These are phyloP conservation scores for Drosophila willistoni DNA, from an alignment of 1,140 invertebrate species.

Conservation along the genomic window DNA sequence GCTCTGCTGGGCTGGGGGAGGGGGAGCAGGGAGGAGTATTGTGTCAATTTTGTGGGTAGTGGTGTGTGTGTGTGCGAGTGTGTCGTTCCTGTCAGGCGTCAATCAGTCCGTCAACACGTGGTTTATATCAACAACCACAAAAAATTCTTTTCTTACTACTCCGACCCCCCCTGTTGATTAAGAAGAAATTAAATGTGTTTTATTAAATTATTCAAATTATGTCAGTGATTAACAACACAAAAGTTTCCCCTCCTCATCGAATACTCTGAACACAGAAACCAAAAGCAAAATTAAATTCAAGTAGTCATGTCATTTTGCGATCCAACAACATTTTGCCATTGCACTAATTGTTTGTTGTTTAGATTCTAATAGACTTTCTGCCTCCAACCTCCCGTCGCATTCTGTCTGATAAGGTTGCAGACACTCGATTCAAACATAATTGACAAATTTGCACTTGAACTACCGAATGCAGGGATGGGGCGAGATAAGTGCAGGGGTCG, in stretches of 20 bases:
- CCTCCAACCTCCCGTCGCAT: not conserved
- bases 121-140: conserved; percentile 35
- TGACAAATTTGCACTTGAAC: conserved; percentile 80
- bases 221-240: too few species aligned
- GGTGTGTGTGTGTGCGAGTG: conserved; percentile 46
- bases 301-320: conserved; percentile 28
- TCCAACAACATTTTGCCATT: conserved; percentile 66
- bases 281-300: conserved; percentile 24
- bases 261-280: too few species aligned
- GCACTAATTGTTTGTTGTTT: conserved; percentile 72
- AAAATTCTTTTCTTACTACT: conserved; percentile 9
- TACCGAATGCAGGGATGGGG: conserved; percentile 50
- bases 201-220: too few species aligned
- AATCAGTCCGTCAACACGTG: conserved; percentile 39
- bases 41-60: conserved; percentile 28
- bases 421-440: conserved; percentile 70
- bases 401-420: conserved; percentile 44
- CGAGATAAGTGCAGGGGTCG: too few species aligned
- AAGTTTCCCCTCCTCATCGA: not conserved
- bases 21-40: not conserved
- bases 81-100: conserved; percentile 37
- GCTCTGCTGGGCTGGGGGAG: not conserved
- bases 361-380: conserved; percentile 37
- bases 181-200: not conserved
- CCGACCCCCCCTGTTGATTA: not conserved